Evolutionary conservation across 2,888 invertebrate species (phyloP), one percentile per base, ranked within the genome.

Genomic region (Trichopria drosophilae): DNA sequence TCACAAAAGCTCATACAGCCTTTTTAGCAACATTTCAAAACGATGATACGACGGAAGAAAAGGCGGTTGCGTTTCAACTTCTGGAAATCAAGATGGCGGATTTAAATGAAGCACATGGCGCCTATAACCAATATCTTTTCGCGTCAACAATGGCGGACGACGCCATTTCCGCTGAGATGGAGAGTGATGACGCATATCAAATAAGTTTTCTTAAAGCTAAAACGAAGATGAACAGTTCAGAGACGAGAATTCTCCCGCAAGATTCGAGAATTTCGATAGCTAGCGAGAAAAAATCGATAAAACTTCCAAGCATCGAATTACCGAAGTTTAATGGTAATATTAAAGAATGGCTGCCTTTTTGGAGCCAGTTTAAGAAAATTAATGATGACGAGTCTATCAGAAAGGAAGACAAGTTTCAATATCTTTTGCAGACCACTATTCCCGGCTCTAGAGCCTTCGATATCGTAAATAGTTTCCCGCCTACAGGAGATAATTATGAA

Each of bases 401-500:
- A 24, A 24, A 24, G 10, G 24, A 24, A 24, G 24, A 24, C 10
- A 24, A 24, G 24, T 24, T 24, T 24, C 24, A 24, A 24, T 24
- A 7, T 24, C 10, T 24, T 9, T 24, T 24, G 10, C 24, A 24
- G 24, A 7, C 24, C 6, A 7, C 24, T 6, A 10, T 24, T 24
- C 24, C 24, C 6, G 10, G 10, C 24, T 24, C 24, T 9, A 24
- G 24, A 24, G 24, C 24, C 6, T 9, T 6, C 22, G 37, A 37
- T 6, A 5, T 37, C 10, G 12, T 37, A 10, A 20, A 12, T 3
- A 22, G 37, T 37, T 37, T 37, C 22, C 37, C 37, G 19, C 37
- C 37, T 3, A 37, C 23, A 7, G 37, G 20, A 20, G 37, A 18
- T 19, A 37, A 37, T 37, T 37, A 37, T 20, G 37, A 37, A 1